Percentiles rank a stretch among this genome's conserved stretches.
These are phyloP conservation scores for Erebia palarica DNA, from an alignment of 2,888 invertebrate genomes.

Conservation along the genomic window DNA sequence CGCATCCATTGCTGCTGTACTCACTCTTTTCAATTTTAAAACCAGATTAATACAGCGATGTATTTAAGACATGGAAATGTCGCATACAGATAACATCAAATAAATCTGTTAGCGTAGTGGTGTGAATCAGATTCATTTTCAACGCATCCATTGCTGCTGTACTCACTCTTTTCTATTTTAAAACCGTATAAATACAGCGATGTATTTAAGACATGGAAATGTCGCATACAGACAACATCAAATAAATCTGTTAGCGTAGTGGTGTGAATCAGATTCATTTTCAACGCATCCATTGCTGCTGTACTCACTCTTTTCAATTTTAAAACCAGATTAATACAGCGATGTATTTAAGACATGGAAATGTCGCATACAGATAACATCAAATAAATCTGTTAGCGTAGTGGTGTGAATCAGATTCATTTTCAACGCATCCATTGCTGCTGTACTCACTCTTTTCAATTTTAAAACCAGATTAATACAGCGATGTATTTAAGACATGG, in stretches of 20 bases:
- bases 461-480: background rate
- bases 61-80: slow-evolving; percentile 23
- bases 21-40: background rate
- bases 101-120: slow-evolving; percentile 11
- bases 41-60: no score
- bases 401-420: slow-evolving; percentile 9
- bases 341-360: slow-evolving; percentile 10
- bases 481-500: background rate
- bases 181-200: no score
- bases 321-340: background rate
- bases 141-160: background rate
- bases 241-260: slow-evolving; percentile 13
- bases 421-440: background rate
- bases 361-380: slow-evolving; percentile 27
- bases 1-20: background rate
- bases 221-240: slow-evolving; percentile 22
- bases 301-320: background rate
- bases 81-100: slow-evolving; percentile 21
- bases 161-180: background rate
- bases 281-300: background rate
- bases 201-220: slow-evolving; percentile 21
- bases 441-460: background rate
- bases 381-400: slow-evolving; percentile 12
- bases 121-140: slow-evolving; percentile 12
- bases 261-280: slow-evolving; percentile 11